phyloP scores from a whole-genome alignment of 2,888 invertebrate species.

The Ashinkailepas kermadecensis region DNA sequence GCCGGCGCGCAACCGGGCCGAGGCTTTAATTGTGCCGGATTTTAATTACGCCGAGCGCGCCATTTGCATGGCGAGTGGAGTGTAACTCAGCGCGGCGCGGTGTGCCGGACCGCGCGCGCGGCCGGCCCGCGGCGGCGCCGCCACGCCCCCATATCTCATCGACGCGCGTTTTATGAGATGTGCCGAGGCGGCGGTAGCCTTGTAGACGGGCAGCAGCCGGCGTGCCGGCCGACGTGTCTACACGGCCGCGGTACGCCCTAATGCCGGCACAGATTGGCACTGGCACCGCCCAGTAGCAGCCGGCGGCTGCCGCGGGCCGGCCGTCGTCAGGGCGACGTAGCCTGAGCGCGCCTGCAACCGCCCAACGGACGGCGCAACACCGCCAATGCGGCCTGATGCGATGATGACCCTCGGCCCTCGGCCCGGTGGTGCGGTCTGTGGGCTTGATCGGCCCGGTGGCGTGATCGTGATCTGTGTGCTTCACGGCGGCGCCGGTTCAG shows the following conservation, averaged over 20 bases:
- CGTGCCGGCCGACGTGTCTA: background rate
- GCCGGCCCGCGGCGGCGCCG: background rate
- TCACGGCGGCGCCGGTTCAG: no score
- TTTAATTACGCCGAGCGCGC: background rate
- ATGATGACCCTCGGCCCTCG: no score
- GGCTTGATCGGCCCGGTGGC: no score
- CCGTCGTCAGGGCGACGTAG: no score
- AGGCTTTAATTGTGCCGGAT: slow-evolving; percentile 2
- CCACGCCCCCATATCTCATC: slow-evolving; percentile 1
- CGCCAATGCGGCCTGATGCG: no score
- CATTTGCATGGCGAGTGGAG: slow-evolving; percentile 3
- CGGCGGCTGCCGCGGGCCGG: no score
- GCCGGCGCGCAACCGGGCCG: background rate
- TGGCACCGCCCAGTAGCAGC: no score
- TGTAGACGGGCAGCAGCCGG: background rate
- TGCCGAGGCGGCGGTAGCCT: background rate
- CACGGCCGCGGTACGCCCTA: background rate
- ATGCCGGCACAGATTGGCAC: background rate
- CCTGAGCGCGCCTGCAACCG: no score
- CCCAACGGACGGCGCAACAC: no score
- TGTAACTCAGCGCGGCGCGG: background rate
- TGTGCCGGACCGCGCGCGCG: background rate
- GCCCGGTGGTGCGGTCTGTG: no score
- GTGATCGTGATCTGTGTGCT: no score
- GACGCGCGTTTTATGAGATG: background rate